These are phyloP conservation scores for Pampus argenteus DNA, from an alignment of 2,797 vertebrate species.

Conservation along the genomic window DNA sequence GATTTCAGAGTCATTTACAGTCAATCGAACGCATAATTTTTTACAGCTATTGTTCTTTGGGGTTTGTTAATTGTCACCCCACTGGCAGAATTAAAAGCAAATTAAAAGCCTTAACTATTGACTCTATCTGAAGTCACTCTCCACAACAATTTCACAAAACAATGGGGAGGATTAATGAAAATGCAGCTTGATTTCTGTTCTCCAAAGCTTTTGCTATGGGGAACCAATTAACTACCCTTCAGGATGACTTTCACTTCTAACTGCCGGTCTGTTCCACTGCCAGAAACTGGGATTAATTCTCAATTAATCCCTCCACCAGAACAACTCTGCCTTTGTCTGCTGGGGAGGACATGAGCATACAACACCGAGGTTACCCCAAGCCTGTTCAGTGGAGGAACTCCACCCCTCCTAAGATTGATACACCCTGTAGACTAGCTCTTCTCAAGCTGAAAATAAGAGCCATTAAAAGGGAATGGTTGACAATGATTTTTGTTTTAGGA, in stretches of 20 bases:
- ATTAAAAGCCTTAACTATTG: constrained; percentile 89
- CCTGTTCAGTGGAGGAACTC: constrained; percentile 80
- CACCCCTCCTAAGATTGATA: constrained; percentile 84
- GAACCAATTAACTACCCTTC: constrained; percentile 92
- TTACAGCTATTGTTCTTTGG: constrained; percentile 83
- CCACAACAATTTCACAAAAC: constrained; percentile 87
- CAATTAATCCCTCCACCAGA: constrained; percentile 90
- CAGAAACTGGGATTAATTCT: constrained; percentile 91
- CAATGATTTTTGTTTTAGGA: constrained; percentile 87
- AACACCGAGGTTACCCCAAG: constrained; percentile 84
- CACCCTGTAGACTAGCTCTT: constrained; percentile 83
- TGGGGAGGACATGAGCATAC: constrained; percentile 87
- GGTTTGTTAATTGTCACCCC: constrained; percentile 85
- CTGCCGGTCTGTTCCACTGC: constrained; percentile 87
- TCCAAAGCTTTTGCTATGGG: constrained; percentile 86
- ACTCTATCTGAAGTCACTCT: constrained; percentile 88
- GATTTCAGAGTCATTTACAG: constrained; percentile 82
- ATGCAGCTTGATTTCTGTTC: constrained; percentile 88
- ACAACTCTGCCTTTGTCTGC: constrained; percentile 90
- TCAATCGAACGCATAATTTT: constrained; percentile 83
- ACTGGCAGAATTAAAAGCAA: constrained; percentile 87
- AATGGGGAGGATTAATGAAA: constrained; percentile 89
- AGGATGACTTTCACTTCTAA: constrained; percentile 91
- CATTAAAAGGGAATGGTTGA: constrained; percentile 86
- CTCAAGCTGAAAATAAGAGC: constrained; percentile 89